These are phyloP conservation scores for Diploscapter pachys DNA, from an alignment of 1,140 invertebrate genomes.

Conservation along the genomic window DNA sequence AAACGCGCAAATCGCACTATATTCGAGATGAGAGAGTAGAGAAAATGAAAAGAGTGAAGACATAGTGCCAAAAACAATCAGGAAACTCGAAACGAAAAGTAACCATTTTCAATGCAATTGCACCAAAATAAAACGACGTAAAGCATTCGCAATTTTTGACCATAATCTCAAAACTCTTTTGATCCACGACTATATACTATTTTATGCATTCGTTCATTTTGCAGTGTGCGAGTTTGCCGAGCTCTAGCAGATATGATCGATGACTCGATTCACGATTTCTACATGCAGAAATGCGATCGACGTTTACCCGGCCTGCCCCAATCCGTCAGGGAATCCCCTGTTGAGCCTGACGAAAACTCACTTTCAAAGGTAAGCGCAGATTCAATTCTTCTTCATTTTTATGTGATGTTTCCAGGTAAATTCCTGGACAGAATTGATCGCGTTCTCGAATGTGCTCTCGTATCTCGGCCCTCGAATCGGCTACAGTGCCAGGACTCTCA, in stretches of 20 bases:
- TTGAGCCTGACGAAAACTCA: not conserved
- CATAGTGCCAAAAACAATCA: too few species aligned
- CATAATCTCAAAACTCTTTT: too few species aligned
- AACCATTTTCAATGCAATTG: too few species aligned
- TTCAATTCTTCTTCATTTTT: conserved; percentile 15
- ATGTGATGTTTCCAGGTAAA: conserved; percentile 63
- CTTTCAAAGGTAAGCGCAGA: conserved; percentile 17
- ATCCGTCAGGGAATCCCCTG: too few species aligned
- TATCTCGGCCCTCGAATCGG: conserved; percentile 82
- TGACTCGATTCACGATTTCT: conserved; percentile 80
- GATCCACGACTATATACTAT: too few species aligned
- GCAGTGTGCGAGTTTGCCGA: conserved; percentile 74
- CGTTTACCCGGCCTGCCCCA: too few species aligned
- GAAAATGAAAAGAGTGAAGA: too few species aligned
- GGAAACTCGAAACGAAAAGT: too few species aligned
- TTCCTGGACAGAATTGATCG: conserved; percentile 76
- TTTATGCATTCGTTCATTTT: conserved; percentile 43
- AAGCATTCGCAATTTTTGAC: too few species aligned
- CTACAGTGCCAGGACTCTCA: conserved; percentile 65
- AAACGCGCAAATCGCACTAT: too few species aligned
- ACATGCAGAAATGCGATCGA: conserved; percentile 69
- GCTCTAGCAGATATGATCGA: conserved; percentile 79
- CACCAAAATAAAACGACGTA: too few species aligned
- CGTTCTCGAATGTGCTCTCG: conserved; percentile 68
- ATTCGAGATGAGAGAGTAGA: too few species aligned